Conservation (phyloP, 2,888 invertebrate species). For the Dioctria linearis region DNA sequence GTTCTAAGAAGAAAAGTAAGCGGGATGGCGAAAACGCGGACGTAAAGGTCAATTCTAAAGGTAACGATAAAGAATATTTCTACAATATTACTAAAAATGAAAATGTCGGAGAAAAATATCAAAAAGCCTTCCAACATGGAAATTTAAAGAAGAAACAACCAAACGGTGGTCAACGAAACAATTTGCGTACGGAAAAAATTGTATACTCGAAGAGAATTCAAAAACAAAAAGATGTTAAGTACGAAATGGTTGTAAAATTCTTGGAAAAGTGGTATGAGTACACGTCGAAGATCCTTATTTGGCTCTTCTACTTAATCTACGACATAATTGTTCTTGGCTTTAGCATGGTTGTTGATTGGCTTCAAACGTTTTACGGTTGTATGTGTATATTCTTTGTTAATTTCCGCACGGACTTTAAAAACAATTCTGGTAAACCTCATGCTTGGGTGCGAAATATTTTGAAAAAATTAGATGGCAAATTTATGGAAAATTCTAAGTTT, state of each 20-base stretch:
- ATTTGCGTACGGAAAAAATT: conserved; percentile 26
- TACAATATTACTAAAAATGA: conserved; percentile 69
- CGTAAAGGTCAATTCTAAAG: conserved; percentile 53
- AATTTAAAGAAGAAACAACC: conserved; percentile 25
- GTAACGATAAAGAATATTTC: conserved; percentile 61
- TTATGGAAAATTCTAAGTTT: conserved; percentile 68
- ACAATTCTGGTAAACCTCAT: conserved; percentile 69
- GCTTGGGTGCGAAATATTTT: conserved; percentile 68
- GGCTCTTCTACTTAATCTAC: conserved; percentile 85
- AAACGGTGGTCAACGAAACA: not conserved
- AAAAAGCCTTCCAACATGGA: conserved; percentile 8
- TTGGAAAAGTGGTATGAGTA: conserved; percentile 75
- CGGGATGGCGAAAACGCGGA: conserved; percentile 25
- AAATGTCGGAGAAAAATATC: conserved; percentile 61
- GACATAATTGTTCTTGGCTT: conserved; percentile 85
- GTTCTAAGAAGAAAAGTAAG: conserved; percentile 24
- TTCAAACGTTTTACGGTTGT: conserved; percentile 63
- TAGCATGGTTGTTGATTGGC: conserved; percentile 68
- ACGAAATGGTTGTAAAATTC: conserved; percentile 72
- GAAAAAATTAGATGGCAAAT: conserved; percentile 67
- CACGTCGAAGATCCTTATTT: conserved; percentile 77
- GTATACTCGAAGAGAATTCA: not conserved
- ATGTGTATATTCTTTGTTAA: conserved; percentile 64
- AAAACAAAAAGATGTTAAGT: conserved; percentile 67
- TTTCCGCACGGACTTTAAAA: conserved; percentile 67